Percentiles rank a stretch among this genome's conserved stretches.
Conservation (phyloP, 2,113 vertebrate genomes). For the Oryzias curvinotus region DNA sequence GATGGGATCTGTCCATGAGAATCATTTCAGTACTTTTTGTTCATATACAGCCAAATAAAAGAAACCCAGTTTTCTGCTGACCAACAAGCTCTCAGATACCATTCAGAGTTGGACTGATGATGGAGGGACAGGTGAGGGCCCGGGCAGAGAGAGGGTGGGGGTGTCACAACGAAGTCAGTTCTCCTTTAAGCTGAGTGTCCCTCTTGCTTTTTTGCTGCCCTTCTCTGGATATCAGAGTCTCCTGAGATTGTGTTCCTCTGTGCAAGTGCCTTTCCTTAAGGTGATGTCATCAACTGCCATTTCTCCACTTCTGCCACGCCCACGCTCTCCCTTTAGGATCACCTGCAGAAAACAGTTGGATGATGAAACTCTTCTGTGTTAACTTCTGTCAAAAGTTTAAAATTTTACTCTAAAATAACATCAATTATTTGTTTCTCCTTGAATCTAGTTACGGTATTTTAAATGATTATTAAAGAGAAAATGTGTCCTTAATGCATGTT, state of each 20-base stretch:
- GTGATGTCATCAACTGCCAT: conserved; percentile 92
- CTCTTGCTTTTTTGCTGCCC: conserved; percentile 33
- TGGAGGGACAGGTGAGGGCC: conserved; percentile 10
- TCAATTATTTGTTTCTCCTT: background rate
- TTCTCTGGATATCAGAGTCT: conserved; percentile 66
- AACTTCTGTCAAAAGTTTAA: background rate
- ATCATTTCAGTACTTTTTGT: conserved; percentile 32
- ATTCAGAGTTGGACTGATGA: conserved; percentile 10
- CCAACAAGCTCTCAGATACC: conserved; percentile 14
- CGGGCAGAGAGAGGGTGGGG: conserved; percentile 33
- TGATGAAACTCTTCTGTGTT: too few species aligned
- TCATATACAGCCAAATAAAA: conserved; percentile 19
- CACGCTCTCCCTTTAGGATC: conserved; percentile 91
- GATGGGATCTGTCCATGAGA: conserved; percentile 13
- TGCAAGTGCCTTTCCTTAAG: conserved; percentile 87
- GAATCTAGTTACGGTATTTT: too few species aligned
- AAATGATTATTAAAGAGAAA: background rate
- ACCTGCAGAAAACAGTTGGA: conserved; percentile 75
- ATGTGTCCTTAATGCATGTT: background rate
- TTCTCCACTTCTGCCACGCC: conserved; percentile 82
- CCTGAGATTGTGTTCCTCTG: conserved; percentile 79
- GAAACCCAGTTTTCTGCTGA: conserved; percentile 35
- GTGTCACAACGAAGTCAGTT: conserved; percentile 58
- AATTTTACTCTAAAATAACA: background rate
- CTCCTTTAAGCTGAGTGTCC: conserved; percentile 57